Conservation (phyloP, 2,797 vertebrate species). For the Meda fulgida region DNA sequence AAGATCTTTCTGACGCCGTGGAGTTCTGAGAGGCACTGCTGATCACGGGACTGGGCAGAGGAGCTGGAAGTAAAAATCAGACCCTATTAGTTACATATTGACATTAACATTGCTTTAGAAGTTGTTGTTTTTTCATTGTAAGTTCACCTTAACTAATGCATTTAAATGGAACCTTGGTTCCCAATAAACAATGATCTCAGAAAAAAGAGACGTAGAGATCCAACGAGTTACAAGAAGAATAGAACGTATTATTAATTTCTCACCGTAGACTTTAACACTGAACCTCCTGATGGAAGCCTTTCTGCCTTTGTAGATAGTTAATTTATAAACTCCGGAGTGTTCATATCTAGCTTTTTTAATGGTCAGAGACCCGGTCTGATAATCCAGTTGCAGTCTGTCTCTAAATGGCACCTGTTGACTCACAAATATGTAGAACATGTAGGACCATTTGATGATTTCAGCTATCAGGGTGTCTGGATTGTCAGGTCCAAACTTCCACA, state of each 20-base stretch:
- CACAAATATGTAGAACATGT: conserved; percentile 20
- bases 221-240: neutral
- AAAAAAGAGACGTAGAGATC: neutral
- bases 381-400: conserved; percentile 10
- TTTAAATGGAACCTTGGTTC: neutral
- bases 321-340: conserved; percentile 15
- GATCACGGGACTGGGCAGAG: conserved; percentile 25
- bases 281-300: neutral
- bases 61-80: neutral
- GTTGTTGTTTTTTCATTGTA: neutral
- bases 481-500: conserved; percentile 27
- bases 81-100: too few relatives aligned
- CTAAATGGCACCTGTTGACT: neutral
- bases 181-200: neutral
- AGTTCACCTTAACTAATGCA: neutral
- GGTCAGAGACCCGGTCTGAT: conserved; percentile 26
- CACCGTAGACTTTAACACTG: conserved; percentile 22
- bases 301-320: neutral
- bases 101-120: neutral
- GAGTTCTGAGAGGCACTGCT: neutral
- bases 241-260: neutral
- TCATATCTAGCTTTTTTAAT: neutral
- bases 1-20: neutral
- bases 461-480: neutral
- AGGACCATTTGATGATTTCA: conserved; percentile 26